Percentiles rank a stretch among this genome's conserved stretches.
Conservation (phyloP, 2,888 invertebrate species). For the Phorcus lineatus region DNA sequence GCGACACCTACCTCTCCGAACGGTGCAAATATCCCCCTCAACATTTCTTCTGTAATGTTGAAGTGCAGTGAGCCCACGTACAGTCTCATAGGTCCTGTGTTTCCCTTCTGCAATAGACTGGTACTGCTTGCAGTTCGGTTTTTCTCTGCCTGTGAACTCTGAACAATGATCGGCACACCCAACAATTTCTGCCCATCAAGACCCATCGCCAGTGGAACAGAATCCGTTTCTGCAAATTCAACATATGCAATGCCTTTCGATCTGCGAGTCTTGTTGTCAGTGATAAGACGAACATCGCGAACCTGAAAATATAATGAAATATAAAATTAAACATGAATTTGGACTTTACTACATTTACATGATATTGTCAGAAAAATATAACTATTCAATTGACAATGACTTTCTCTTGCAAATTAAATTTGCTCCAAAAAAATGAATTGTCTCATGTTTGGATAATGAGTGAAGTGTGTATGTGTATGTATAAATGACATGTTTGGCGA, state of each 20-base stretch:
- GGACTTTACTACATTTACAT: no score
- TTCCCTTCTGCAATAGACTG: constrained; percentile 55
- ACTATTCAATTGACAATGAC: no score
- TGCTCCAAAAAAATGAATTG: no score
- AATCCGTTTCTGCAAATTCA: constrained; percentile 98
- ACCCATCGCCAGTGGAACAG: constrained; percentile 95
- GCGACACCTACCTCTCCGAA: constrained; percentile 86
- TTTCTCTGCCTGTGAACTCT: constrained; percentile 94
- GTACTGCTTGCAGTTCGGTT: constrained; percentile 76
- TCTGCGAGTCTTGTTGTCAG: constrained; percentile 97
- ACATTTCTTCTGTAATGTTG: constrained; percentile 99
- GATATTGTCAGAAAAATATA: no score
- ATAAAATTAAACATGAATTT: background rate
- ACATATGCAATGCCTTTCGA: constrained; percentile 99
- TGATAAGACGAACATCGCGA: constrained; percentile 97
- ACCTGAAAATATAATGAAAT: constrained; percentile 74
- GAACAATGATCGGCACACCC: constrained; percentile 97
- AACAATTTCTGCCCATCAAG: constrained; percentile 95
- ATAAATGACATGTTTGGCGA: no score
- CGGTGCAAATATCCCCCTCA: constrained; percentile 97
- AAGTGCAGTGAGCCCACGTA: constrained; percentile 99
- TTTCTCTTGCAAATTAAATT: no score
- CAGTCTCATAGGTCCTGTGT: constrained; percentile 93
- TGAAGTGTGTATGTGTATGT: no score
- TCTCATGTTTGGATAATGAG: no score